Base-by-base conservation (phyloP, 2,888 invertebrate species). In the Clusia tigrina region DNA sequence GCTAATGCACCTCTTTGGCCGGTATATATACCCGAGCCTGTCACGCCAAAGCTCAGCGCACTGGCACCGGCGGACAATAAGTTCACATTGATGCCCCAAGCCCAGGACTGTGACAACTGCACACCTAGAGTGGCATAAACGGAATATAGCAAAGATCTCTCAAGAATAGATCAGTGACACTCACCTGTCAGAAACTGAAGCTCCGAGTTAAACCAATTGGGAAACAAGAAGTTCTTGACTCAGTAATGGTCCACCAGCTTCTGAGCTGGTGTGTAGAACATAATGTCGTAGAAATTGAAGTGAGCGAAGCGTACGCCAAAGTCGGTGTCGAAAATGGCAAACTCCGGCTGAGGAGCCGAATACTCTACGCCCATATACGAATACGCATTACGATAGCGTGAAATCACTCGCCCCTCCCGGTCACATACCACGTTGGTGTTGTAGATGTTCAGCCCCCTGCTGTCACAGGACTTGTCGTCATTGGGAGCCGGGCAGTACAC, bases 221-320 rank as follows among this genome's bases (percentile, higher is more conserved):
- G 87, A 74, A 38, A 89, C 85, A 74, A 76, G 15, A 84, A 60
- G 66, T 83, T 71, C 0, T 32, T 75, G 0, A 83, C 53, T 1
- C 78, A 76, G 32, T 70, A 62, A 0, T 69, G 67, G 63, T 72
- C 70, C 9, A 81, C 72, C 18, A 83, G 59, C 53, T 88, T 86
- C 38, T 90, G 82, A 0, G 90, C 87, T 0, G 94, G 93, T 2
- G 87, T 85, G 72, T 89, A 86, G 82, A 92, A 94, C 71, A 93
- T 83, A n/a, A 94, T 87, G 74, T 95, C 95, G 79, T 94, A 95
- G 81, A 95, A 95, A 59, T 90, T 90, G 76, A 92, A 90, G 71
- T 91, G 88, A 0, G 93, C 94, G 78, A 94, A 93, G 15, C 86
- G 88, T 0, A 91, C 90, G 9, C 90, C 90, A 74, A 93, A 93